A percentile compares a stretch with the other conserved stretches of the same genome.
These are phyloP conservation scores for Harpegnathos saltator DNA, from an alignment of 1,140 invertebrate species.

Conservation along the genomic window DNA sequence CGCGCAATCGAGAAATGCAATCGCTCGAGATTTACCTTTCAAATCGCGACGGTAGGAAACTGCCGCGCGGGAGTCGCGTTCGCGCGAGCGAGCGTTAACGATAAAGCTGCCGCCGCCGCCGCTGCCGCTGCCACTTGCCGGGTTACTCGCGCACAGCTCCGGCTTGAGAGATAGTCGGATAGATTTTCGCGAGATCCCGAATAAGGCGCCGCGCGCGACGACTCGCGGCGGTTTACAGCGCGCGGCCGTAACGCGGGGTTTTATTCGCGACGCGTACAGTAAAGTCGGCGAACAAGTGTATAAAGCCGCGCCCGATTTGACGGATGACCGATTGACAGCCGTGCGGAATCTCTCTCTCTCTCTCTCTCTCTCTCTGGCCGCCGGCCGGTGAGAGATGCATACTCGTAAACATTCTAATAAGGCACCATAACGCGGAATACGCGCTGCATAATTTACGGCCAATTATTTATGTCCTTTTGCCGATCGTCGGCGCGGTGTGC, in stretches of 20 bases:
- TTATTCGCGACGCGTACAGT: neutral
- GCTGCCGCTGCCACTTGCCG: too few species aligned
- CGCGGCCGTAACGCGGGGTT: neutral
- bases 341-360: neutral
- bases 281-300: slow-evolving; percentile 16
- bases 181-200: slow-evolving; percentile 17
- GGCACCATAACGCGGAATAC: slow-evolving; percentile 3
- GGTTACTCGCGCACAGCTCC: too few species aligned
- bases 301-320: slow-evolving; percentile 32
- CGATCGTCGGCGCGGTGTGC: slow-evolving; percentile 31
- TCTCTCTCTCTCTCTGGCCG: too few species aligned
- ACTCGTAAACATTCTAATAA: neutral
- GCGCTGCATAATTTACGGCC: slow-evolving; percentile 64
- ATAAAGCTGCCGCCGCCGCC: neutral
- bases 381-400: neutral
- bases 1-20: slow-evolving; percentile 33
- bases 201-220: neutral
- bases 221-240: neutral
- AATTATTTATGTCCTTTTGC: slow-evolving; percentile 65
- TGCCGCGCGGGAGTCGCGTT: slow-evolving; percentile 2
- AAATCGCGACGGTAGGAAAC: slow-evolving; percentile 57
- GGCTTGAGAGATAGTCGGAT: neutral
- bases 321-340: slow-evolving; percentile 44
- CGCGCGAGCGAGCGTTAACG: neutral
- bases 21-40: slow-evolving; percentile 68